These are phyloP conservation scores for Fringilla coelebs DNA, from an alignment of 2,797 vertebrate species.

Conservation along the genomic window DNA sequence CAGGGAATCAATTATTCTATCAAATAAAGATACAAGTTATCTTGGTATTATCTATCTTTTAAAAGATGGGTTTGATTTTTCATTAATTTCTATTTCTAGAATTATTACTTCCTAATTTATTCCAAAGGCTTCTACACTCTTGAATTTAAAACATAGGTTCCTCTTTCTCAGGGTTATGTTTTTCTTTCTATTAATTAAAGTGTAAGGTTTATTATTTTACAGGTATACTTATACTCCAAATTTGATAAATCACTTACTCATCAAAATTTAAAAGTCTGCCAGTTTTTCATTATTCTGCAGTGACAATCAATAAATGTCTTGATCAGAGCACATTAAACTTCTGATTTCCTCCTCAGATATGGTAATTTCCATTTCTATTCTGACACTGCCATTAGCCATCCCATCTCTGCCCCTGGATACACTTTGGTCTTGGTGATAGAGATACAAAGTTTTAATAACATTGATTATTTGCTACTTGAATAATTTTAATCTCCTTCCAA, in stretches of 20 bases:
- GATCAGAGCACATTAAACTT: background rate
- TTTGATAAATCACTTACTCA: background rate
- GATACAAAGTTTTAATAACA: background rate
- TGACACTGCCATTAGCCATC: background rate
- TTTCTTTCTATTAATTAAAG: background rate
- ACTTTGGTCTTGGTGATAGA: background rate
- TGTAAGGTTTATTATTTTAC: background rate
- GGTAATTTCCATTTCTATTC: conserved; percentile 5
- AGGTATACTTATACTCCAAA: background rate
- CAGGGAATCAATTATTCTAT: background rate
- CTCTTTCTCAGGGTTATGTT: background rate
- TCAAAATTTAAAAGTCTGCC: background rate
- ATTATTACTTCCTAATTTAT: background rate
- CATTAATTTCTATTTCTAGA: background rate
- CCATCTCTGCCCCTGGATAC: background rate
- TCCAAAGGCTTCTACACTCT: background rate
- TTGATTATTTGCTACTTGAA: background rate
- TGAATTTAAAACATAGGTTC: background rate
- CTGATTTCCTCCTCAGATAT: background rate
- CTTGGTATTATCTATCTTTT: background rate
- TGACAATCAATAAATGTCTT: background rate
- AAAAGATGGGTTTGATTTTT: background rate
- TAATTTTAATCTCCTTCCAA: background rate
- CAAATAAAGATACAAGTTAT: background rate
- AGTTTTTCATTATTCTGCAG: background rate